A percentile compares a stretch with the other conserved stretches of the same genome.
Evolutionary conservation across 2,888 invertebrate species (phyloP).

Genomic region (Thumatha senex): DNA sequence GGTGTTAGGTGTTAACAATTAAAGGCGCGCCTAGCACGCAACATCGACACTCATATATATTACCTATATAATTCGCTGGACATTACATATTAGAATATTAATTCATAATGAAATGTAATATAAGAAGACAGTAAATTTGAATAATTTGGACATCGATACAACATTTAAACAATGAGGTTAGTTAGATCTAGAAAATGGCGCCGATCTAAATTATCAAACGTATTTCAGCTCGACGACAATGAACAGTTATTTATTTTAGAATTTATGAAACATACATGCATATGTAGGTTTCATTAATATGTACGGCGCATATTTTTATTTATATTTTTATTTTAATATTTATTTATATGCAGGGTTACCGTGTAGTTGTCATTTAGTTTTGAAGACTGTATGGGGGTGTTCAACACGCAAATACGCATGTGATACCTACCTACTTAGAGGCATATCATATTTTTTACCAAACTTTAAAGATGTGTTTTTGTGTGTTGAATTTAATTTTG

Average conservation of each 20-base stretch:
- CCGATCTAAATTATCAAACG: constrained; percentile 24
- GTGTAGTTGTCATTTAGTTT: too few species aligned
- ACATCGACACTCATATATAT: constrained; percentile 44
- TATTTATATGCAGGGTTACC: too few species aligned
- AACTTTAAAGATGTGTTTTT: too few species aligned
- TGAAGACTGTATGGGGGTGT: too few species aligned
- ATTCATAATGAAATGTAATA: constrained; percentile 47
- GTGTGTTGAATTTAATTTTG: too few species aligned
- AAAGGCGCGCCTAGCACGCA: constrained; percentile 41
- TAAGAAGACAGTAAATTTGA: constrained; percentile 67
- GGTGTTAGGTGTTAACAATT: constrained; percentile 44
- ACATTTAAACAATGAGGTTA: constrained; percentile 60
- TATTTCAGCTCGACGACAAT: constrained; percentile 34
- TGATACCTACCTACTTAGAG: too few species aligned
- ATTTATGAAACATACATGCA: neutral
- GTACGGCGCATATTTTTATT: too few species aligned
- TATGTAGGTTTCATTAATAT: too few species aligned
- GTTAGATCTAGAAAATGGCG: constrained; percentile 36
- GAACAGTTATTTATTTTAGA: constrained; percentile 7
- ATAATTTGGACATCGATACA: constrained; percentile 70
- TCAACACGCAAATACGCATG: too few species aligned
- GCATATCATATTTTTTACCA: too few species aligned
- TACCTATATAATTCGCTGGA: constrained; percentile 47
- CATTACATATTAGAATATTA: constrained; percentile 53
- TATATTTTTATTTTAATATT: too few species aligned